Evolutionary conservation across 2,888 invertebrate genomes (phyloP), one percentile per base, ranked within the genome.

Genomic region (Omphaloscelis lunosa): DNA sequence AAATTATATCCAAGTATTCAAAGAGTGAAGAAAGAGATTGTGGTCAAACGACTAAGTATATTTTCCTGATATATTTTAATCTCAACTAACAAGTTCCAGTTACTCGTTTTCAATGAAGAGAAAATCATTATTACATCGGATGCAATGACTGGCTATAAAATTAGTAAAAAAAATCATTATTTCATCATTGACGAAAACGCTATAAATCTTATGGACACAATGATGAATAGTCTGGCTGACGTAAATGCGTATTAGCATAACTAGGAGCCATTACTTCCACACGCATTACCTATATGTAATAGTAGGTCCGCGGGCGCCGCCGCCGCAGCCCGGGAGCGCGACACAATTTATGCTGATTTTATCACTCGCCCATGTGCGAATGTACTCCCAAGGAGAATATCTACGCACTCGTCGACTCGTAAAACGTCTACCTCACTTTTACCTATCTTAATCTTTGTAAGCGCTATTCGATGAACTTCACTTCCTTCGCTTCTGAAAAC

Each of bases 321-420:
- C 29, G 39, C 69, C 83, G 59, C 69, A 80, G 65, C 63, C 53
- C 86, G 86, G 82, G 51, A 80, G 84, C 85, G 87, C 87, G 89
- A 86, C 89, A 86, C 87, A 93, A 93, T 92, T 92, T 93, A 93
- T 93, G 93, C 89, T 93, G 93, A 93, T 93, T 92, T 93, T 93
- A 93, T 93, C 91, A 92, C 91, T 83, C 87, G 83, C 89, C 88
- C 90, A 90, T 92, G 90, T 90, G 91, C 82, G 88, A 90, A 89
- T 89, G 84, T 85, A 90, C 87, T 88, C 91, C 88, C 89, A 80
- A 70, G 51, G 90, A 87, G 90, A 77, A 90, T 86, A 88, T 87
- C 85, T 89, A 90, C 90, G 90, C 89, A 90, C 85, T 87, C 88
- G 81, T 72, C 76, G 86, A 88, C 84, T 90, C 89, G 88, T 91